Base-by-base conservation (phyloP, 2,113 vertebrate species). In the Mormyrus lacerda region DNA sequence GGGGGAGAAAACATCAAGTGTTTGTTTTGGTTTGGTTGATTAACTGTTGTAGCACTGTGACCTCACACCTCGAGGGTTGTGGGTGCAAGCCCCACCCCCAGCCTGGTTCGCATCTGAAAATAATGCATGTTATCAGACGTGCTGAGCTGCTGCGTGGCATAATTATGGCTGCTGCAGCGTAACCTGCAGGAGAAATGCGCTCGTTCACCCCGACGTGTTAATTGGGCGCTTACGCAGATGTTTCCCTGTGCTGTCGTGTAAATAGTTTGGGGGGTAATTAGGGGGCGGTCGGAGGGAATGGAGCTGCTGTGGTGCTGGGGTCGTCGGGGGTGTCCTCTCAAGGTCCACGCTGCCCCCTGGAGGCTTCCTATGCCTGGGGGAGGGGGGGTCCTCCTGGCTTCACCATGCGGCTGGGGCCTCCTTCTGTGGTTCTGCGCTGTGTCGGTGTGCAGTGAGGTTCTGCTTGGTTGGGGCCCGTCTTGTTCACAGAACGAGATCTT, bases 221-320 rank as follows among this genome's bases (percentile, higher is more conserved):
- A 97, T 97, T 97, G 97, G 96, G 96, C 97, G 97, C 96, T 97
- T 97, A 96, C 97, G 97, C 97, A 97, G 97, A 97, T 97, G 97
- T 97, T 97, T 97, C 96, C 96, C 96, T 95, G 96, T 96, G 97
- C 97, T 97, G 97, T 97, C 97, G 96, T 97, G 95, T 94, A 96
- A 97, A 96, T 96, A 97, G 96, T 97, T 97, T 97, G 96, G 96
- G 95, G 96, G 97, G 97, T 97, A 97, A 97, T 97, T 97, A 96
- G 95, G 95, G 96, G 96, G 97, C 97, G 97, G 96, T 97, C 95
- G 96, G 96, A 97, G 96, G 96, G 97, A 97, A 97, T 94, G 97
- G 97, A 96, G 96, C 96, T 21, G 96, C 96, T 96, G 96, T 95
- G 95, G 96, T 96, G 95, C 96, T 90, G 85, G 95, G 94, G 96